These are phyloP conservation scores for Actias luna DNA, from an alignment of 2,888 invertebrate genomes.

Conservation along the genomic window DNA sequence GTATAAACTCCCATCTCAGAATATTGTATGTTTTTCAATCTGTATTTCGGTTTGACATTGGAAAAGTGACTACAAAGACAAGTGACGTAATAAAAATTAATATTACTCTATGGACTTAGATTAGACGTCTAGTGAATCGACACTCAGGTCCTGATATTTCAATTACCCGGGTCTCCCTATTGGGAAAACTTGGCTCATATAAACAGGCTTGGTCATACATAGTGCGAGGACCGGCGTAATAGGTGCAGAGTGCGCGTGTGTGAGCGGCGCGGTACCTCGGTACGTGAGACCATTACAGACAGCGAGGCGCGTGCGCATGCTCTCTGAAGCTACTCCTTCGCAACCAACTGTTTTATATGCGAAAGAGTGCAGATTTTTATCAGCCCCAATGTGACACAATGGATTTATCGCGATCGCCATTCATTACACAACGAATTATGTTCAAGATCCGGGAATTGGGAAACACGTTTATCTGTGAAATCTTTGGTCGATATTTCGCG, in stretches of 20 bases:
- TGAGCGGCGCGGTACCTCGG: slow-evolving; percentile 26
- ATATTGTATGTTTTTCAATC: too few species aligned
- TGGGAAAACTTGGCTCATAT: slow-evolving; percentile 1
- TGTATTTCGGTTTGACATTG: too few species aligned
- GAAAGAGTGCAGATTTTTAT: not conserved
- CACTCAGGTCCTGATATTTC: not conserved
- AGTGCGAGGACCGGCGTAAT: not conserved
- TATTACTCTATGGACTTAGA: not conserved
- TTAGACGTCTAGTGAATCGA: too few species aligned
- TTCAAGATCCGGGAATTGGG: not conserved
- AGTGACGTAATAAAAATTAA: too few species aligned
- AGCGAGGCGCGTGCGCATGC: slow-evolving; percentile 45
- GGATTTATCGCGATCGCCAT: not conserved
- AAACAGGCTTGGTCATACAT: not conserved
- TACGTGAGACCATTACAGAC: slow-evolving; percentile 39
- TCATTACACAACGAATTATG: not conserved
- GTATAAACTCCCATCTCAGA: too few species aligned
- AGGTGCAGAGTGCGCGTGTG: slow-evolving; percentile 23
- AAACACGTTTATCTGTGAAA: not conserved
- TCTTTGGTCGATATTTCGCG: too few species aligned
- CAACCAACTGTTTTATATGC: slow-evolving; percentile 5
- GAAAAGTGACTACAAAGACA: too few species aligned
- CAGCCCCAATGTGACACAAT: not conserved
- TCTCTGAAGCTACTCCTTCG: slow-evolving; percentile 21
- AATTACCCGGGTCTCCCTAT: not conserved